Percentiles rank a stretch among this genome's conserved stretches.
Conservation (phyloP, 2,888 invertebrate species). For the Cepaea hortensis region DNA sequence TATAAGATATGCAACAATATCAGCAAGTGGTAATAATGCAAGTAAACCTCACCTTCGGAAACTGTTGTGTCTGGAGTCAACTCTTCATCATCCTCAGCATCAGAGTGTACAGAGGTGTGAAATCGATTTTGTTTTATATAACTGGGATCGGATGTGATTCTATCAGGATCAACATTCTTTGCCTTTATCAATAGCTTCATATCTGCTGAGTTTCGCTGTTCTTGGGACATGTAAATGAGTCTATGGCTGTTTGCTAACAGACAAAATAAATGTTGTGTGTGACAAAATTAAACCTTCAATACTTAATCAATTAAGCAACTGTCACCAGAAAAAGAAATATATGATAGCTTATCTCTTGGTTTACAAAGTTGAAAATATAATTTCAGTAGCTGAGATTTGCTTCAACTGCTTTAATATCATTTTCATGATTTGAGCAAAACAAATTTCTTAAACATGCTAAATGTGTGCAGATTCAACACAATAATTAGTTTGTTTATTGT, state of each 20-base stretch:
- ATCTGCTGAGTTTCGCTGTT: not conserved
- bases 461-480: too few species aligned
- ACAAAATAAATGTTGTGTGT: not conserved
- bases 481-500: too few species aligned
- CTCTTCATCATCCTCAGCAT: not conserved
- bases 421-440: too few species aligned
- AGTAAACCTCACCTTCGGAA: not conserved
- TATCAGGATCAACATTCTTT: not conserved
- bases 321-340: too few species aligned
- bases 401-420: too few species aligned
- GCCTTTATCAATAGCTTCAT: not conserved
- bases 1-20: too few species aligned
- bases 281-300: not conserved
- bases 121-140: not conserved
- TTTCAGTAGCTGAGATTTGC: too few species aligned
- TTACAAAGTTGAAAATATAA: too few species aligned
- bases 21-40: too few species aligned
- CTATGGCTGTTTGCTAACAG: not conserved
- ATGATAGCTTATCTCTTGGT: too few species aligned
- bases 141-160: constrained; percentile 8
- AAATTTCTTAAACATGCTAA: too few species aligned
- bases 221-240: not conserved
- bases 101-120: not conserved
- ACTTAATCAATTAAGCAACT: too few species aligned
- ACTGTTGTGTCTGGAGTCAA: not conserved